Conservation (phyloP, 2,888 invertebrate genomes). For the Trachelus stipa region DNA sequence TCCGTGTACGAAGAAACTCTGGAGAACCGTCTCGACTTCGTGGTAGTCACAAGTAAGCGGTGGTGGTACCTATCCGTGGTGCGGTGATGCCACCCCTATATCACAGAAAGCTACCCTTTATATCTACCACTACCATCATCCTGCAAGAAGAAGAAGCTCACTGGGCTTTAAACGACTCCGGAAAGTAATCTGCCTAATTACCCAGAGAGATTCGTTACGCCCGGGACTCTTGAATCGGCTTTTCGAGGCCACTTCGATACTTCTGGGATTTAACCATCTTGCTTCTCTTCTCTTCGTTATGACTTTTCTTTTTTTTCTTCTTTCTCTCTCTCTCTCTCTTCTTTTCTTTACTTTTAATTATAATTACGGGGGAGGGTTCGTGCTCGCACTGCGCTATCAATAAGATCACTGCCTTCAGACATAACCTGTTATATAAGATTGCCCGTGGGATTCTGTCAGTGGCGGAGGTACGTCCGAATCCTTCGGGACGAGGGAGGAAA, state of each 20-base stretch:
- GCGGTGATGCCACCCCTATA: neutral
- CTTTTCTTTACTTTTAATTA: neutral
- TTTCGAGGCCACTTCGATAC: neutral
- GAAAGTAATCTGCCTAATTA: conserved; percentile 66
- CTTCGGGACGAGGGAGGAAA: neutral
- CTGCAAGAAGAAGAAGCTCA: conserved; percentile 12
- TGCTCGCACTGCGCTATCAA: neutral
- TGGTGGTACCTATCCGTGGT: neutral
- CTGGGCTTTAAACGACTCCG: conserved; percentile 59
- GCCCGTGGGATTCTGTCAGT: neutral
- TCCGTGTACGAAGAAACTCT: neutral
- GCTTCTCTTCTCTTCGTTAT: neutral
- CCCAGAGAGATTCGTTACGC: conserved; percentile 63
- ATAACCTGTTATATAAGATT: neutral
- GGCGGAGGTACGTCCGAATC: neutral
- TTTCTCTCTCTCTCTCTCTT: neutral
- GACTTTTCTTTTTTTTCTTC: neutral
- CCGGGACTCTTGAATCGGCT: conserved; percentile 20
- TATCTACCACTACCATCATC: neutral
- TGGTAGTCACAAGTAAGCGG: neutral
- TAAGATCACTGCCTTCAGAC: neutral
- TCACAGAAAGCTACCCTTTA: neutral
- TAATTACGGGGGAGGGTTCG: neutral
- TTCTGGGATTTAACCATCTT: neutral
- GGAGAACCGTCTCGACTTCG: neutral